A percentile compares a stretch with the other conserved stretches of the same genome.
These are phyloP conservation scores for Taurulus bubalis DNA, from an alignment of 2,113 vertebrate genomes.

Conservation along the genomic window DNA sequence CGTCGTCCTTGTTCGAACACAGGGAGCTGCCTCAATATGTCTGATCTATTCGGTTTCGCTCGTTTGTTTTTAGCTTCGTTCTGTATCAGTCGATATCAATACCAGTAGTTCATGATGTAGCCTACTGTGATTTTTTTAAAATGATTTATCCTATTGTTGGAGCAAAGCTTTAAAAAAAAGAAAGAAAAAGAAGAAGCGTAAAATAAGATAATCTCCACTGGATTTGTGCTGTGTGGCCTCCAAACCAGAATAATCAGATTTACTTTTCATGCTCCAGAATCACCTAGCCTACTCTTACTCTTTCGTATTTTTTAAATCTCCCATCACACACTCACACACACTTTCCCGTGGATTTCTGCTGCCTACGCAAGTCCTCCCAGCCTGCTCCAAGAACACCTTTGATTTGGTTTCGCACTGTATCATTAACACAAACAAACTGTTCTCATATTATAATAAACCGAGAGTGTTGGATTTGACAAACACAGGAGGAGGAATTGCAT, in stretches of 20 bases:
- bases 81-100: neutral
- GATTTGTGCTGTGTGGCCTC: slow-evolving; percentile 31
- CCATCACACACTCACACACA: slow-evolving; percentile 18
- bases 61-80: slow-evolving; percentile 54
- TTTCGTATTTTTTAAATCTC: neutral
- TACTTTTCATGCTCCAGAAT: slow-evolving; percentile 56
- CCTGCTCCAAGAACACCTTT: slow-evolving; percentile 50
- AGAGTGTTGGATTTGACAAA: slow-evolving; percentile 19
- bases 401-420: slow-evolving; percentile 52
- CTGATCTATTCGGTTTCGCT: slow-evolving; percentile 56
- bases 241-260: slow-evolving; percentile 56
- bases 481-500: neutral
- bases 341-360: slow-evolving; percentile 37
- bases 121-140: slow-evolving; percentile 11
- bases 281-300: slow-evolving; percentile 35
- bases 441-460: slow-evolving; percentile 23
- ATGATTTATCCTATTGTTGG: slow-evolving; percentile 44
- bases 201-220: slow-evolving; percentile 34
- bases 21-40: slow-evolving; percentile 68
- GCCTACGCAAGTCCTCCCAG: slow-evolving; percentile 46
- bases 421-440: slow-evolving; percentile 54
- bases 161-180: slow-evolving; percentile 1
- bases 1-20: slow-evolving; percentile 45
- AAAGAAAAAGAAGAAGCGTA: neutral
- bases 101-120: slow-evolving; percentile 22